These are phyloP conservation scores for Nycticebus coucang DNA, from an alignment of 2,113 vertebrate genomes.

Conservation along the genomic window DNA sequence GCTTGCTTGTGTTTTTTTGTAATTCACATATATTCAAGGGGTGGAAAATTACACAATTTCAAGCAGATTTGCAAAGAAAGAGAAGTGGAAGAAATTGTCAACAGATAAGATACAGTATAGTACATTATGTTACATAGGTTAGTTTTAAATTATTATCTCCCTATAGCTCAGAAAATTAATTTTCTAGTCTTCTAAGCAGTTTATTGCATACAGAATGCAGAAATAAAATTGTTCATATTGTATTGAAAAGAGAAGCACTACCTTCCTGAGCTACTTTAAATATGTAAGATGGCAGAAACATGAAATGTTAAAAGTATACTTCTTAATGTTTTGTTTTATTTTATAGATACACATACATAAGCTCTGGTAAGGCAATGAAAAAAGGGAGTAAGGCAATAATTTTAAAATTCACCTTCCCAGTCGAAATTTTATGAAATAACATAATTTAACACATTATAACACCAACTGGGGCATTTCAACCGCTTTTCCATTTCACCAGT, in stretches of 20 bases:
- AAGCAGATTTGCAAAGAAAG: conserved; percentile 40
- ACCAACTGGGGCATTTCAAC: conserved; percentile 56
- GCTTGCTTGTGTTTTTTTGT: conserved; percentile 34
- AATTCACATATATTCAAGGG: conserved; percentile 31
- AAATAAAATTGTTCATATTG: neutral
- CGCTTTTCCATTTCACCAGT: conserved; percentile 37
- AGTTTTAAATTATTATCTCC: conserved; percentile 23
- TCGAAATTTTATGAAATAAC: conserved; percentile 11
- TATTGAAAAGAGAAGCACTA: conserved; percentile 12
- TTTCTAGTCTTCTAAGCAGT: conserved; percentile 38
- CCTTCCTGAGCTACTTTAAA: conserved; percentile 40
- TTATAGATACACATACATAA: neutral
- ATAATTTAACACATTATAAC: conserved; percentile 42
- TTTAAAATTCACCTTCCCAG: conserved; percentile 59
- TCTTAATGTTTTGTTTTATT: conserved; percentile 46
- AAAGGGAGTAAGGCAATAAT: neutral
- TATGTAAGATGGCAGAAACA: conserved; percentile 13
- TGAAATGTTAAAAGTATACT: conserved; percentile 27
- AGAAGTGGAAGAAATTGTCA: neutral
- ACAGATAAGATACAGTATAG: conserved; percentile 32
- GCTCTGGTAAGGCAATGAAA: neutral
- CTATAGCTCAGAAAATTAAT: conserved; percentile 27
- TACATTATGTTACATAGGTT: neutral
- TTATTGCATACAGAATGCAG: conserved; percentile 28
- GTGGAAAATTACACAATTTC: conserved; percentile 25